These are phyloP conservation scores for Cephalotes varians DNA, from an alignment of 2,888 invertebrate species.

Conservation along the genomic window DNA sequence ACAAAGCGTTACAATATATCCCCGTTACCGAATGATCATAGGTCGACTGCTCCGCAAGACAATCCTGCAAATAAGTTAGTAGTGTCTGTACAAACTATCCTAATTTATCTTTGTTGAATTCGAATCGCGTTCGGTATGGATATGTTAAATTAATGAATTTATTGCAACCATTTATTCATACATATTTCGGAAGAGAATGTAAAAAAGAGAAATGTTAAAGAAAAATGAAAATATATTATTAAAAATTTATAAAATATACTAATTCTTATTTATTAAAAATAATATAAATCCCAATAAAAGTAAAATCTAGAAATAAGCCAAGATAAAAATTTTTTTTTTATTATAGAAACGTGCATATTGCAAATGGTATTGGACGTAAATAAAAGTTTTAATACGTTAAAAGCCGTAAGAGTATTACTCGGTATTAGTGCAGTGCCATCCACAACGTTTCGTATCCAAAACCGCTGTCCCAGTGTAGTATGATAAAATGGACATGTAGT, in stretches of 20 bases:
- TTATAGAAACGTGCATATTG: neutral
- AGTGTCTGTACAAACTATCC: neutral
- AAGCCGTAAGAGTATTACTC: slow-evolving; percentile 50
- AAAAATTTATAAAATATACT: neutral
- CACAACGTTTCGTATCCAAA: slow-evolving; percentile 21
- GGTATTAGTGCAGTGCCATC: slow-evolving; percentile 38
- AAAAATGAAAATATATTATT: neutral
- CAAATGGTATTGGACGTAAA: slow-evolving; percentile 42
- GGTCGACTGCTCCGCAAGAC: neutral
- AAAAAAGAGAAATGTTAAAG: neutral
- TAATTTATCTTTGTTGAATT: slow-evolving; percentile 9
- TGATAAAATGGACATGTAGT: slow-evolving; percentile 46
- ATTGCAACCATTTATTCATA: slow-evolving; percentile 5
- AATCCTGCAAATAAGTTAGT: neutral
- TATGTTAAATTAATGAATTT: slow-evolving; percentile 22
- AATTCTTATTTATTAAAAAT: neutral
- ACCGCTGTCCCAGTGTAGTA: neutral
- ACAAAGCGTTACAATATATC: neutral
- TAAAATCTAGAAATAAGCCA: neutral
- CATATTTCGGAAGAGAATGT: neutral
- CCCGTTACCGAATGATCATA: neutral
- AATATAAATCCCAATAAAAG: neutral
- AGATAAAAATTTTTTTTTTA: slow-evolving; percentile 9
- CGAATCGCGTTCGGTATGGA: neutral
- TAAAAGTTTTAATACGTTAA: slow-evolving; percentile 53